Evolutionary conservation across 2,113 vertebrate species (phyloP), one percentile per base, ranked within the genome.

Genomic region (Paradisaea rubra): DNA sequence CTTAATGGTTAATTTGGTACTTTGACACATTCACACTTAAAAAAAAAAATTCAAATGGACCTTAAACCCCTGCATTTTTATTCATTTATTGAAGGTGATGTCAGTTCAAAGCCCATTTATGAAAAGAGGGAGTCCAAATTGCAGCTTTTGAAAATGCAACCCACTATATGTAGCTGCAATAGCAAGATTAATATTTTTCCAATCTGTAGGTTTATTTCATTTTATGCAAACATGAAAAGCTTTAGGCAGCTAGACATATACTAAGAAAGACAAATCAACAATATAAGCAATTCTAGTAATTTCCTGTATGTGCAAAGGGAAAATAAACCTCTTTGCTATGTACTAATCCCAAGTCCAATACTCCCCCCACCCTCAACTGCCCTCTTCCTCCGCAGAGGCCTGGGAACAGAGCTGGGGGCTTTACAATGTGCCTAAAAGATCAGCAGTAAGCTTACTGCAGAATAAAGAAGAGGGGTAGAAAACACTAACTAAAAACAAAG

Each of bases 301-400:
- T 94, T 96, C 94, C 95, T 95, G 68, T 57, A 37, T 57, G 44
- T 86, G 68, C 50, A 89, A 81, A 92, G 57, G 49, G 71, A 93
- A 94, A 93, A 86, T 42, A 91, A 93, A 93, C 22, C 11, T 81
- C 90, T 92, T 59, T 93, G 50, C 69, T 81, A 22, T 28, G 61
- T 61, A 81, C 50, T 95, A 94, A 94, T 92, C 81, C 76, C 59
- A 91, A 39, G 3, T 6, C 68, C 1, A 83, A 49, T 76, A 73
- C 69, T 89, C 11, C 69, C 37, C 50, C 41, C 81, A 59, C 81
- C 81, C 87, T 78, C 59, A 83, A 72, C 59, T 91, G 72, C 59
- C 68, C 73, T 95, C 31, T 56, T 57, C 50, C 65, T 86, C 37
- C 31, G 24, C 77, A 57, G n/a, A 86, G 65, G 64, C 81, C 85